Evolutionary conservation across 2,797 vertebrate genomes (phyloP).

Genomic region (Chloroceryle inda): DNA sequence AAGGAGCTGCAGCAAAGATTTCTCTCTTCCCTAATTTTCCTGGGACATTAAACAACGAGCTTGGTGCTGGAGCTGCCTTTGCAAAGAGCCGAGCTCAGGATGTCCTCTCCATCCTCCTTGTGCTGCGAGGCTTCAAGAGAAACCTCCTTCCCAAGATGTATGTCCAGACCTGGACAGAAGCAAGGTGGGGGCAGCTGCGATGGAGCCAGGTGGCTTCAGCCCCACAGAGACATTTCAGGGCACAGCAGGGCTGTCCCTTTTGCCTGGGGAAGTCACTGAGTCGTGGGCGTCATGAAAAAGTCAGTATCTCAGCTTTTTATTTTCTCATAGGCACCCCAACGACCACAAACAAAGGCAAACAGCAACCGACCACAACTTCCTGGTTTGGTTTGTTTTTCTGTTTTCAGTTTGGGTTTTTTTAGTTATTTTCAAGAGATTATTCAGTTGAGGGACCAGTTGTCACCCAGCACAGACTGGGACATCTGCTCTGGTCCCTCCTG

Average conservation of each 20-base stretch:
- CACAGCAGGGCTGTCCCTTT: background rate
- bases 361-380: background rate
- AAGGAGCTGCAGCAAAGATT: background rate
- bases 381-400: background rate
- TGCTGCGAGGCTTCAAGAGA: background rate
- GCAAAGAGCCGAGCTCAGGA: background rate
- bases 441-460: background rate
- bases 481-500: background rate
- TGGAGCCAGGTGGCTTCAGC: background rate
- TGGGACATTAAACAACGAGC: background rate
- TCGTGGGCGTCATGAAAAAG: accelerated
- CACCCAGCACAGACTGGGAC: background rate
- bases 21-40: background rate
- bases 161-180: accelerated
- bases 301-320: background rate
- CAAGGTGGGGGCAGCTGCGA: no score
- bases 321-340: background rate
- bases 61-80: background rate
- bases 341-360: background rate
- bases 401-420: background rate
- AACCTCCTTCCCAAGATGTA: background rate
- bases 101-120: background rate
- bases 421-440: background rate
- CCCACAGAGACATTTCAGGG: accelerated
- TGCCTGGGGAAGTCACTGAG: background rate